Conservation (phyloP, 2,797 vertebrate species). For the Leuciscus waleckii region DNA sequence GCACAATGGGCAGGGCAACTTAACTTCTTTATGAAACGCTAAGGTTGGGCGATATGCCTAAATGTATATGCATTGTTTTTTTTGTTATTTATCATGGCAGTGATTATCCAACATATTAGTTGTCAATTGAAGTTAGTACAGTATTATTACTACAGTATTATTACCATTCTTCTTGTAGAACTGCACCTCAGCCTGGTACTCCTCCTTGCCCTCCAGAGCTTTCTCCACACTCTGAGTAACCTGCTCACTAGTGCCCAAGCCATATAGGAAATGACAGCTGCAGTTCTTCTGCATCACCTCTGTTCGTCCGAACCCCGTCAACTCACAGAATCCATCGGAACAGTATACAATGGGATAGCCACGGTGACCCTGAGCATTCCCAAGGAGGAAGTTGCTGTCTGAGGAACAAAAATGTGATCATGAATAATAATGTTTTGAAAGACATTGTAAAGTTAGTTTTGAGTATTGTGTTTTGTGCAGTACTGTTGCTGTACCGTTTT, state of each 20-base stretch:
- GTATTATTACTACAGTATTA: slow-evolving; percentile 48
- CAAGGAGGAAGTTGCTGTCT: slow-evolving; percentile 99
- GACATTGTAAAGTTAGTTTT: not conserved
- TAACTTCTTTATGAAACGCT: not conserved
- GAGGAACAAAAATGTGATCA: slow-evolving; percentile 50
- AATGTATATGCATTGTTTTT: not conserved
- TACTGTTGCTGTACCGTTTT: not conserved
- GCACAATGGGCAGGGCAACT: too few species aligned
- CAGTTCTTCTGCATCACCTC: slow-evolving; percentile 99
- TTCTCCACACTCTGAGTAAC: slow-evolving; percentile 89
- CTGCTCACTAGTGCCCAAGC: slow-evolving; percentile 88
- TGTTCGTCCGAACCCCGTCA: slow-evolving; percentile 91
- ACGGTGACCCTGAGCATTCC: slow-evolving; percentile 91
- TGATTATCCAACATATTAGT: not conserved
- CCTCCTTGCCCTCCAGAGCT: slow-evolving; percentile 89
- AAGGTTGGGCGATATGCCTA: not conserved
- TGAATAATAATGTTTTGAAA: not conserved
- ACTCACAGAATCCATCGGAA: slow-evolving; percentile 96
- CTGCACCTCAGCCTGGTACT: slow-evolving; percentile 92
- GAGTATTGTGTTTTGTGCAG: not conserved
- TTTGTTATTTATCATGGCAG: not conserved
- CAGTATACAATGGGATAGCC: slow-evolving; percentile 98
- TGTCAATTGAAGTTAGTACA: not conserved
- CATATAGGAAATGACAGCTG: slow-evolving; percentile 92
- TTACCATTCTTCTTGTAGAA: slow-evolving; percentile 96